A percentile compares a stretch with the other conserved stretches of the same genome.
These are phyloP conservation scores for Epinotia ramella DNA, from an alignment of 2,888 invertebrate genomes.

Conservation along the genomic window DNA sequence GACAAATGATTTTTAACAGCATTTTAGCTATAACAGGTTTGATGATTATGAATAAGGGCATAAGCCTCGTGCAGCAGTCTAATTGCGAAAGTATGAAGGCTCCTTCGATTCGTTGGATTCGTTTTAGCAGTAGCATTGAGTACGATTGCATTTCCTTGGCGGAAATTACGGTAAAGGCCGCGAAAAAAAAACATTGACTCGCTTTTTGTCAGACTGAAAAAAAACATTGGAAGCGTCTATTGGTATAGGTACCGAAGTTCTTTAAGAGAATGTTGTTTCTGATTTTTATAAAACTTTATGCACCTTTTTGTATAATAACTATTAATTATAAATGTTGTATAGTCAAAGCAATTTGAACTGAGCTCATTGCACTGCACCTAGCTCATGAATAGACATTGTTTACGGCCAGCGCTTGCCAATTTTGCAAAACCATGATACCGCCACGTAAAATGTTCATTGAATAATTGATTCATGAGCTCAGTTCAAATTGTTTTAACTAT, in stretches of 20 bases:
- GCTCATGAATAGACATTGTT: no score
- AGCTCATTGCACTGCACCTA: no score
- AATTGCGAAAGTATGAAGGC: neutral
- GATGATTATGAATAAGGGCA: no score
- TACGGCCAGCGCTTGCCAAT: no score
- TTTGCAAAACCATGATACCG: no score
- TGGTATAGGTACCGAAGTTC: neutral
- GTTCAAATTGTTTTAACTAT: no score
- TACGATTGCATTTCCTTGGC: neutral
- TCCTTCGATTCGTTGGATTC: neutral
- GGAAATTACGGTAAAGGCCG: neutral
- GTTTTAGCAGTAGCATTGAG: neutral
- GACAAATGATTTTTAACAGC: no score
- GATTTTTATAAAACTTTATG: neutral
- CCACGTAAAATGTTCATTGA: no score
- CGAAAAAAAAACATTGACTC: neutral
- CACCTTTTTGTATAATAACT: neutral
- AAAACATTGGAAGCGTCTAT: neutral
- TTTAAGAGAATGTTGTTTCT: neutral
- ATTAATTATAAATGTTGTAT: neutral
- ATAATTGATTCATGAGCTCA: no score
- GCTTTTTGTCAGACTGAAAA: neutral
- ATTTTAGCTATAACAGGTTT: no score
- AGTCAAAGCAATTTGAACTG: no score
- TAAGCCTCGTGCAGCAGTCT: neutral